Base-by-base conservation (phyloP, 2,113 vertebrate genomes). In the Gambusia holbrooki region DNA sequence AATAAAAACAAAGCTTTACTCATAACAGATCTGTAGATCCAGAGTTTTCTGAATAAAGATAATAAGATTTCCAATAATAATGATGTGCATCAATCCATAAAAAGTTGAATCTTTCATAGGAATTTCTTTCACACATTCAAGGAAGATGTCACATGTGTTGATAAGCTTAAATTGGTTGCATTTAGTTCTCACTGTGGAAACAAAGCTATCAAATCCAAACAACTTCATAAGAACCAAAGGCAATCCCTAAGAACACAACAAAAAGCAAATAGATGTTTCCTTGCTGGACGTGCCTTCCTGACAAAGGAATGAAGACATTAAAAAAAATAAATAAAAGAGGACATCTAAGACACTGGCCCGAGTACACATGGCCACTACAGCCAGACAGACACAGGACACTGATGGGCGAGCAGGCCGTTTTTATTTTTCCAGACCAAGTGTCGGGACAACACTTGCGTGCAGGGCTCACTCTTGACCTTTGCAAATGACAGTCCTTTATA, bases 401-500 rank as follows among this genome's bases (percentile, higher is more conserved):
- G 85, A 90, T 40, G 69, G 84, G 84, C 78, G 72, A 87, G 81
- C 84, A 62, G 84, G 73, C 66, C 64, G 68, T 85, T 84, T 84
- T 87, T 90, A 87, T 91, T 91, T 93, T 92, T 93, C 84, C 92
- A 90, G 92, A 92, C 93, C 87, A 83, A 91, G 88, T 88, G 87
- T 92, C 89, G 91, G 92, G 90, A 92, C 93, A 94, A 93, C 93
- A 95, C 93, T 94, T 95, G 94, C 92, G 92, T 92, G 90, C 83
- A 93, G 86, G 89, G 87, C 93, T 95, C 93, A 95, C 90, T 91
- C 71, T 69, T 93, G 93, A 95, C 94, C 93, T 95, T 95, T 94
- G 89, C 75, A 94, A 90, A 92, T 94, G 94, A 94, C 94, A 95
- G 93, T 87, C 85, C 92, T 94, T 93, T 93, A 94, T 94, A 94